Percentiles rank a stretch among this genome's conserved stretches.
Conservation (phyloP, 2,113 vertebrate species). For the Sialia sialis region DNA sequence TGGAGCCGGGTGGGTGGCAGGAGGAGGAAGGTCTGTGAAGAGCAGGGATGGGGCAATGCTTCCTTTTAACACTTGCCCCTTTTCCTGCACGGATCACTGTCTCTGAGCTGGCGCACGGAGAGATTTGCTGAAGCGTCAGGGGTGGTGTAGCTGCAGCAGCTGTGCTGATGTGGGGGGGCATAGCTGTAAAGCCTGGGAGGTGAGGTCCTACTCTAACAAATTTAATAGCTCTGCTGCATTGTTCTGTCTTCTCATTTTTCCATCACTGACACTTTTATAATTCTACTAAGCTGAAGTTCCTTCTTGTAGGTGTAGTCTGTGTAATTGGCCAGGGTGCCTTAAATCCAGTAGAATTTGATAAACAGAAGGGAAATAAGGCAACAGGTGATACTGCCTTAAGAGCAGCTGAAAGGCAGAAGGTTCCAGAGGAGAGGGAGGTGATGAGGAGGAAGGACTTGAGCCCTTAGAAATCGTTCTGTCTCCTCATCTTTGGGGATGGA, state of each 20-base stretch:
- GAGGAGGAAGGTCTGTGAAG: background rate
- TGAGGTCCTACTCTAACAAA: background rate
- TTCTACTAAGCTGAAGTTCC: background rate
- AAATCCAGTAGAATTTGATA: background rate
- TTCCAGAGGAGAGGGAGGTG: background rate
- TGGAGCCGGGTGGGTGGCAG: background rate
- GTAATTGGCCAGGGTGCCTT: background rate
- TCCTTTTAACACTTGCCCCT: background rate
- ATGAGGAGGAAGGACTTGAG: background rate
- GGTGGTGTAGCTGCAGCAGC: background rate
- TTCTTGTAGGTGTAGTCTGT: background rate
- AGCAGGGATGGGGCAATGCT: background rate
- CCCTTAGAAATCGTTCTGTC: background rate
- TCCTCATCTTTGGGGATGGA: background rate
- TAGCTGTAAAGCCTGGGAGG: rapidly evolving
- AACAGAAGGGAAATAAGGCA: background rate
- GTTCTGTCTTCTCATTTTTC: background rate
- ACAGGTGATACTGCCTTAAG: background rate
- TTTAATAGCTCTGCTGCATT: background rate
- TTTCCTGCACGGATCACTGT: background rate
- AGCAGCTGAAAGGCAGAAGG: background rate
- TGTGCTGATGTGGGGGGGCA: background rate
- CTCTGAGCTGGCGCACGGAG: background rate
- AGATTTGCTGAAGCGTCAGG: background rate
- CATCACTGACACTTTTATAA: background rate